A percentile compares a stretch with the other conserved stretches of the same genome.
These are phyloP conservation scores for Pogona vitticeps DNA, from an alignment of 2,113 vertebrate genomes.

Conservation along the genomic window DNA sequence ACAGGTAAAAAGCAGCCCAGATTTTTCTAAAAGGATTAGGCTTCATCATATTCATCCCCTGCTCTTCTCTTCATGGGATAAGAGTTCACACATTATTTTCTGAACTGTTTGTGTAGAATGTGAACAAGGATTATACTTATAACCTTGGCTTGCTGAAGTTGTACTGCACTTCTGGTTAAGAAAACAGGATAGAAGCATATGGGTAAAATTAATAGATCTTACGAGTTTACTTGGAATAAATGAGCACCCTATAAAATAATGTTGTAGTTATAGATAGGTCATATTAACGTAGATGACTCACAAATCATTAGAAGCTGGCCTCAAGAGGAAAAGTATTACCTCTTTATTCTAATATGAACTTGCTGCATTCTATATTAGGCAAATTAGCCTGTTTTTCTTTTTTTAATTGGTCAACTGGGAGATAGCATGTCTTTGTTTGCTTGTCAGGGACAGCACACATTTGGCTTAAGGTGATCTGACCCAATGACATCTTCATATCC, in stretches of 20 bases:
- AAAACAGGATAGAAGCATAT: background rate
- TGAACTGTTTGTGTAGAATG: constrained; percentile 59
- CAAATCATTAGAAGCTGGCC: too few species aligned
- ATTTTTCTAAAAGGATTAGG: constrained; percentile 62
- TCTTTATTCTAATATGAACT: too few species aligned
- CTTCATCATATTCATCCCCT: constrained; percentile 53
- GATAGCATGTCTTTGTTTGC: too few species aligned
- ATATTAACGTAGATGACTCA: too few species aligned
- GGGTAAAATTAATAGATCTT: background rate
- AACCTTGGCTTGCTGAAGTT: background rate
- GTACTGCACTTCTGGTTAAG: background rate
- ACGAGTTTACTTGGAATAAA: background rate
- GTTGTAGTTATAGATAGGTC: background rate
- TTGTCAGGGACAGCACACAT: too few species aligned
- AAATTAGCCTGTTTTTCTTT: too few species aligned
- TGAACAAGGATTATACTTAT: constrained; percentile 34
- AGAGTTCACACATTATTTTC: constrained; percentile 49
- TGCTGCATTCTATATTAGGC: too few species aligned
- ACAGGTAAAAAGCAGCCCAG: constrained; percentile 62
- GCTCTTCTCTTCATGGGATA: constrained; percentile 56
- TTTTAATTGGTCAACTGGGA: too few species aligned
- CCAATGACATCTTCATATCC: background rate
- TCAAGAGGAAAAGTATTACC: too few species aligned
- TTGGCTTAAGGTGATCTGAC: too few species aligned
- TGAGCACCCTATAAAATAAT: background rate